Percentiles rank a stretch among this genome's conserved stretches.
phyloP scores from a whole-genome alignment of 1,140 invertebrate species.

The Heliconius hewitsoni region DNA sequence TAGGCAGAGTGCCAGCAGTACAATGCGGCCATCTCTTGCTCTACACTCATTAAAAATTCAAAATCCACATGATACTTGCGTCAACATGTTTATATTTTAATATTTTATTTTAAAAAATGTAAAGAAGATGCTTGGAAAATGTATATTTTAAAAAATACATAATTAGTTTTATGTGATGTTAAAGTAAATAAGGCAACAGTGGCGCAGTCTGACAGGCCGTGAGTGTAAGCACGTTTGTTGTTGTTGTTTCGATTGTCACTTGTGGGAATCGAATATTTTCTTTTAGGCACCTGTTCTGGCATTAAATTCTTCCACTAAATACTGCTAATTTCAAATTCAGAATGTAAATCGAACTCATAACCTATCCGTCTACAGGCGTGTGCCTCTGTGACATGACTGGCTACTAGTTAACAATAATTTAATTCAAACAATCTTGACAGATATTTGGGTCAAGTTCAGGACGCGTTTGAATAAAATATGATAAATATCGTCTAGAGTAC shows the following conservation, averaged over 20 bases:
- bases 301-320: too few relatives aligned
- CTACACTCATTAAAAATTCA: constrained; percentile 8
- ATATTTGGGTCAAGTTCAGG: neutral
- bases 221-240: too few relatives aligned
- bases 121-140: neutral
- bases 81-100: constrained; percentile 23
- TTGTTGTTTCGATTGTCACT: too few relatives aligned
- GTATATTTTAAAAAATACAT: too few relatives aligned
- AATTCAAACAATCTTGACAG: neutral
- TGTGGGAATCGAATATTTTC: too few relatives aligned
- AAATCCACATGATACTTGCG: neutral
- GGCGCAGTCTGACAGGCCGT: too few relatives aligned
- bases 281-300: too few relatives aligned
- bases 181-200: too few relatives aligned
- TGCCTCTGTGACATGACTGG: too few relatives aligned
- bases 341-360: too few relatives aligned
- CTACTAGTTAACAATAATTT: neutral
- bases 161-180: neutral
- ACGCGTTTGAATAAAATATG: neutral
- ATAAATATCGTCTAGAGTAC: neutral
- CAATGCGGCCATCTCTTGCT: constrained; percentile 4
- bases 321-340: too few relatives aligned
- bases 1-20: constrained; percentile 4
- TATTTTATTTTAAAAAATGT: constrained; percentile 16
- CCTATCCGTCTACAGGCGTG: too few relatives aligned